Base-by-base conservation (phyloP, 2,888 invertebrate species). In the Dynastes maya region DNA sequence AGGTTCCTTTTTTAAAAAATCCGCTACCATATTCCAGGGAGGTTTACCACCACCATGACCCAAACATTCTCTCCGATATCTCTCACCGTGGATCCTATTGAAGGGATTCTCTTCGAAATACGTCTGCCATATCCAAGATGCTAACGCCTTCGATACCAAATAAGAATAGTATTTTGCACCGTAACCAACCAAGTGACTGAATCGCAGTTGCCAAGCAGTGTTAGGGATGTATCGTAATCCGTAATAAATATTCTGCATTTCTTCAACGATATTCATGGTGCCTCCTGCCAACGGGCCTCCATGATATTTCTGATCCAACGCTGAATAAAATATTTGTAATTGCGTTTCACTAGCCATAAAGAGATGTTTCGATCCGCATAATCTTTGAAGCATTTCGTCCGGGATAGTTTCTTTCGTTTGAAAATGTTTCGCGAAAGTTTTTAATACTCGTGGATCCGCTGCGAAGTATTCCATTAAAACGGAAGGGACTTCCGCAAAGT, bases 91-190 rank as follows among this genome's bases (percentile, higher is more conserved):
- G n/a, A 88, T 83, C 3, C 96, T 91, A 86, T 91, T 92, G 70
- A 97, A 92, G 0, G 97, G 97, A 86, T 95, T 93, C 0, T 89
- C 86, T 85, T 93, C 91, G 86, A 99, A 98, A 87, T 95, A 94
- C 27, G 92, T 92, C 86, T 95, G 94, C 98, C 98, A 99, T 81
- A 98, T 96, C 90, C 95, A 94, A 78, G 97, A 95, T 0, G 98
- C 98, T 71, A 98, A 93, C 8, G 98, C 97, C 85, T 96, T 92
- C 0, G 99, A 98, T 85, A 98, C 95, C 81, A 99, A 90, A 90
- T 99, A 99, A 0, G 99, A 96, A 89, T 99, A 99, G 90, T 99
- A 99, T 89, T 98, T 98, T 0, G 98, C 98, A 55, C 99, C 99
- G 89, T 99, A 99, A 1, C 98, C 98, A 3, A 98, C 96, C 76